Base-by-base conservation (phyloP, 1,140 invertebrate species). In the Drosophila yakuba region DNA sequence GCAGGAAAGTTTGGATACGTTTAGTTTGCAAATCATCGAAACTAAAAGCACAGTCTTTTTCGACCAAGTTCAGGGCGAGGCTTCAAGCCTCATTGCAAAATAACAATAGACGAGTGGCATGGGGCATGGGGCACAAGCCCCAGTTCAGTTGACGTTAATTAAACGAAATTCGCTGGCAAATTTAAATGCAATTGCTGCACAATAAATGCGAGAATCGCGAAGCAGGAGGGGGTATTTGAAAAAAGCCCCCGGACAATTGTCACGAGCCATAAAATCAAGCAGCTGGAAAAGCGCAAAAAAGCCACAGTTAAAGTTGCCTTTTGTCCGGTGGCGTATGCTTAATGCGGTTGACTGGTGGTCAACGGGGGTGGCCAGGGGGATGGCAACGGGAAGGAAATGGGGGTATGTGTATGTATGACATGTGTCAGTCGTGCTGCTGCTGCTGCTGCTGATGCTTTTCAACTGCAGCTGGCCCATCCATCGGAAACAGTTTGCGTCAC, bases 151-250 rank as follows among this genome's bases (percentile, higher is more conserved):
- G 61, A 80, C 64, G 76, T 89, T 89, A 89, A 89, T 89, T 89
- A 84, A 89, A 80, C 61, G 73, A 89, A 88, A 89, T 89, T 81
- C 76, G 76, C 75, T 80, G 66, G 84, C 84, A 61, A 89, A 89
- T 89, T 89, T 84, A 89, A 89, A 89, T 89, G 84, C 84, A 89
- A 89, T 89, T 84, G 80, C 80, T 59, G 68, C 52, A 89, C 84
- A 89, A 89, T 89, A 83, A 88, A 83, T 23, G 32, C 17, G 32
- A n/a, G 25, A 20, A 20, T 20, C 20, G 20, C 20, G 20, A 52
- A 25, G 28, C 50, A 38, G 8, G 41, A 15, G 17, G 35, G 15
- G 15, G 28, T 23, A 0, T 17, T 41, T 43, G 25, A n/a, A 61
- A 55, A 55, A 28, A 56, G 11, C 15, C 41, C 64, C 44, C 64